Evolutionary conservation across 2,797 vertebrate species (phyloP), one percentile per base, ranked within the genome.

Genomic region (Notolabrus celidotus): DNA sequence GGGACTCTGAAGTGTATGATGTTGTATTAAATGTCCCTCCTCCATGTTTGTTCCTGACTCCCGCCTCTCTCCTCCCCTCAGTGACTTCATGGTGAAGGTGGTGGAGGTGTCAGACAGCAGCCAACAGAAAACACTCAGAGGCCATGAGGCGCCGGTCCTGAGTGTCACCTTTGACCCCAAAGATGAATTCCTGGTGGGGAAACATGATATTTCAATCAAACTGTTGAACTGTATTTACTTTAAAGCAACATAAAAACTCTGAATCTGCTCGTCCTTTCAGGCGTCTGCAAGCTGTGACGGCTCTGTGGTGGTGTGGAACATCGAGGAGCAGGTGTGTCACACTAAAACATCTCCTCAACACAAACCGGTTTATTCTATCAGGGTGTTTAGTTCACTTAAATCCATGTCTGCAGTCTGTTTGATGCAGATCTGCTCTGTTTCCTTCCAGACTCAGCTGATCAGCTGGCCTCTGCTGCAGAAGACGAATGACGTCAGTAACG

Each of bases 31-130:
- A n/a, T n/a, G n/a, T n/a, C n/a, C n/a, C n/a, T n/a, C n/a, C n/a
- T n/a, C n/a, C n/a, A n/a, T n/a, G n/a, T n/a, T n/a, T n/a, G n/a
- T n/a, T n/a, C n/a, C n/a, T n/a, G n/a, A n/a, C n/a, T n/a, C n/a
- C n/a, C n/a, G n/a, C n/a, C n/a, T n/a, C n/a, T n/a, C n/a, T n/a
- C n/a, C n/a, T n/a, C 10, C 4, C 19, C 45, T 10, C 85, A 99
- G 98, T 85, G 98, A 99, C 88, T 99, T 99, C 79, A 82, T 98
- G 92, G 92, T 99, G 71, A 99, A 99, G 89, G 93, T 99, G 73
- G 95, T 99, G 74, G 96, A 97, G 65, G 94, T 99, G 79, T 34
- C 88, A 2, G 96, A 99, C 86, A 97, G 95, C 91, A 96, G 96
- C 89, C 95, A 95, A 61, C 97, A 99, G 93, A 97, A 97, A 84